phyloP scores from a whole-genome alignment of 2,113 vertebrate genomes.

The Herpailurus yagouaroundi region DNA sequence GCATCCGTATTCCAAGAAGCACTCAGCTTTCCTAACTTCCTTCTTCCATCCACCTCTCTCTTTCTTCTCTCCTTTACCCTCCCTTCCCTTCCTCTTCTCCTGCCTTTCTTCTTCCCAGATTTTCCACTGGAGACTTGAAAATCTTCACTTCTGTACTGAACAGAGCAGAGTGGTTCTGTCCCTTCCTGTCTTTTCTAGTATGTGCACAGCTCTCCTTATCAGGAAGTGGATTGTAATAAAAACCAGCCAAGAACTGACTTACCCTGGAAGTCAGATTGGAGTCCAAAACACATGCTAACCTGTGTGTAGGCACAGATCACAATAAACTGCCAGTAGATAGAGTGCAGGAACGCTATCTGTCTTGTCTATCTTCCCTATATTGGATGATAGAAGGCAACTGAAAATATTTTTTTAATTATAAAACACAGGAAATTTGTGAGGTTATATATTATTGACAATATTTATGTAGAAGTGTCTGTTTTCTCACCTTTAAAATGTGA shows the following conservation, averaged over 20 bases:
- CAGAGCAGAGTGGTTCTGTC: background rate
- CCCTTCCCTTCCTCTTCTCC: background rate
- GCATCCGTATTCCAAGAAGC: background rate
- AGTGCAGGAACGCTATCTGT: background rate
- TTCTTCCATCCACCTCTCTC: background rate
- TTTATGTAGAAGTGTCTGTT: background rate
- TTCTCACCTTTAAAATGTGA: slow-evolving; percentile 1
- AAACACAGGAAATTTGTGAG: background rate
- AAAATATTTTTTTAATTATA: background rate
- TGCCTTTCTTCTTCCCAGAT: background rate
- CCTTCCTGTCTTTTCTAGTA: background rate
- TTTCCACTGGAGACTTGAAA: background rate
- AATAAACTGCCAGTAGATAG: background rate
- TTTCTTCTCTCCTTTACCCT: background rate
- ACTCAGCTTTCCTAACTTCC: background rate
- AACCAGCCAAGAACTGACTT: accelerated
- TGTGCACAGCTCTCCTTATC: background rate
- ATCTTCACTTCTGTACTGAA: background rate
- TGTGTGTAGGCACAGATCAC: background rate
- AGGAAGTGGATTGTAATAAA: background rate
- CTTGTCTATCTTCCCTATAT: background rate
- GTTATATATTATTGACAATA: background rate
- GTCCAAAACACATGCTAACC: background rate
- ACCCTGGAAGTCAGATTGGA: background rate
- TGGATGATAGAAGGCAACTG: background rate